Percentiles rank a stretch among this genome's conserved stretches.
These are phyloP conservation scores for Augochlorella aurata DNA, from an alignment of 2,888 invertebrate species.

Conservation along the genomic window DNA sequence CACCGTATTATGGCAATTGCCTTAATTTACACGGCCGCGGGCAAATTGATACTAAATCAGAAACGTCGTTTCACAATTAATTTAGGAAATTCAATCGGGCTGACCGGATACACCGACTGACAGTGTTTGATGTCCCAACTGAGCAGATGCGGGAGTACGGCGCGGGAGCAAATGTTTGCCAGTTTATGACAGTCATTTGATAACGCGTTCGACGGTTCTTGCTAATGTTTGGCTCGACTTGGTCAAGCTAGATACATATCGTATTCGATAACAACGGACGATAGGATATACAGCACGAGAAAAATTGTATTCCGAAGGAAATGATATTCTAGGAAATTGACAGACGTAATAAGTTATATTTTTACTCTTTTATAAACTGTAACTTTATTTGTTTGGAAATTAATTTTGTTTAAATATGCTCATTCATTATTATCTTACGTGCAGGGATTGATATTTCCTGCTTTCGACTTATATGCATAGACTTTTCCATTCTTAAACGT, in stretches of 20 bases:
- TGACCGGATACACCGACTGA: constrained; percentile 41
- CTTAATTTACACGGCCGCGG: constrained; percentile 68
- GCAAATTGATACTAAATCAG: constrained; percentile 71
- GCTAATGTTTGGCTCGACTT: not conserved
- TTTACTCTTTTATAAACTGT: too few species aligned
- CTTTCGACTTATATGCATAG: too few species aligned
- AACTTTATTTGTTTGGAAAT: too few species aligned
- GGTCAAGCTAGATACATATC: not conserved
- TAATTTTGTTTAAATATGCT: too few species aligned
- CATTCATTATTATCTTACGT: too few species aligned
- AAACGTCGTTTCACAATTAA: constrained; percentile 70
- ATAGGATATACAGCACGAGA: too few species aligned
- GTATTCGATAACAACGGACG: not conserved
- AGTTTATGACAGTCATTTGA: not conserved
- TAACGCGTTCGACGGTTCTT: not conserved
- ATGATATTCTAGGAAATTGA: too few species aligned
- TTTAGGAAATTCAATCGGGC: constrained; percentile 70
- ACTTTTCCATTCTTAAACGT: too few species aligned
- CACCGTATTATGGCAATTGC: constrained; percentile 65
- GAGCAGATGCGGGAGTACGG: not conserved
- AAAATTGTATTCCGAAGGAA: too few species aligned
- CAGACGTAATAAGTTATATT: too few species aligned
- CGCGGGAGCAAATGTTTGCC: not conserved
- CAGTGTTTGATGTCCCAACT: constrained; percentile 33
- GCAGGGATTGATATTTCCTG: too few species aligned